phyloP scores from a whole-genome alignment of 35 echinoderm and acorn worm species.

The Lytechinus pictus region DNA sequence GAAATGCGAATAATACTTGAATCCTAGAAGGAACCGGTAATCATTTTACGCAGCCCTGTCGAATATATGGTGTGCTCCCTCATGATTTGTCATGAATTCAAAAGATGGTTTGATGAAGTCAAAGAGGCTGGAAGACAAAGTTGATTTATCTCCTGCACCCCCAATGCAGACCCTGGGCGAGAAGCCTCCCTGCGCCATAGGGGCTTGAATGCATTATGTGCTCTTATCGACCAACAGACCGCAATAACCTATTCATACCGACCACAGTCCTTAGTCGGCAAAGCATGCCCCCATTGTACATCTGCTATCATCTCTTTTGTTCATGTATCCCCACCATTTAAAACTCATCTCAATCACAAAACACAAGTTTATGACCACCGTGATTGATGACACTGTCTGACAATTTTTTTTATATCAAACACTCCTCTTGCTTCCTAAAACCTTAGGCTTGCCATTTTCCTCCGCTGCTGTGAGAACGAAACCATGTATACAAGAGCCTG shows the following conservation, averaged over 20 bases:
- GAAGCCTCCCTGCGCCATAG: neutral
- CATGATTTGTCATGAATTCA: constrained; percentile 13
- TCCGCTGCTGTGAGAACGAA: neutral
- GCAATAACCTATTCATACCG: neutral
- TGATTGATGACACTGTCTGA: neutral
- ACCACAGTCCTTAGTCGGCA: neutral
- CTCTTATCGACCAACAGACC: neutral
- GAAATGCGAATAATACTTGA: neutral
- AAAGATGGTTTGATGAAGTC: neutral
- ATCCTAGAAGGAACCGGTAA: neutral
- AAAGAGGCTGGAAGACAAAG: neutral
- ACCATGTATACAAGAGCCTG: neutral
- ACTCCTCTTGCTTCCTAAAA: neutral
- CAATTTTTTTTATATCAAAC: neutral
- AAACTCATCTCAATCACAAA: neutral
- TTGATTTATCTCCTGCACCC: neutral
- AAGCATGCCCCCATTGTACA: constrained; percentile 8
- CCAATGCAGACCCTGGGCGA: neutral
- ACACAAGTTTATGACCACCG: neutral
- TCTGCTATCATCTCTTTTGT: constrained; percentile 18
- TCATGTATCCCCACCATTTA: neutral
- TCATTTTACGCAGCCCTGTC: neutral
- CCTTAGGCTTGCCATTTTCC: neutral
- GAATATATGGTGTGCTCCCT: neutral
- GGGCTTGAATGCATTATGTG: neutral